These are phyloP conservation scores for Leucoraja erinaceus DNA, from an alignment of 2,113 vertebrate species.

Conservation along the genomic window DNA sequence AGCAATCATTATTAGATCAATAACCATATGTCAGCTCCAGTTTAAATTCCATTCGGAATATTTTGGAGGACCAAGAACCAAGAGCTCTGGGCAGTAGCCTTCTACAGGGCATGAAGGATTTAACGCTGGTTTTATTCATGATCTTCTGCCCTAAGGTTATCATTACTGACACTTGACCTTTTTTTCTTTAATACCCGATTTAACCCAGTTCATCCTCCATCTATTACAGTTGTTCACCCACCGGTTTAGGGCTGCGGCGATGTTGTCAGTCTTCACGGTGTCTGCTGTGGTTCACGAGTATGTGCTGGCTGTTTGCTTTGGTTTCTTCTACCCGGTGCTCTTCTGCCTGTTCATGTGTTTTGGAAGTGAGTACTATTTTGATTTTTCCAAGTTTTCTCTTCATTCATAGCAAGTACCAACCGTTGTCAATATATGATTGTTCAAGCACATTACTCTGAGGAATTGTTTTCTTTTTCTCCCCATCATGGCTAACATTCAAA, in stretches of 20 bases:
- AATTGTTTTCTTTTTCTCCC: neutral
- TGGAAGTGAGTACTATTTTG: constrained; percentile 73
- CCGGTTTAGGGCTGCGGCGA: constrained; percentile 73
- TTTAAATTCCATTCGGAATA: too few relatives aligned
- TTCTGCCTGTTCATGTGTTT: constrained; percentile 88
- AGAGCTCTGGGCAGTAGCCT: too few relatives aligned
- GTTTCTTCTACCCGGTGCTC: constrained; percentile 88
- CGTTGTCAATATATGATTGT: neutral
- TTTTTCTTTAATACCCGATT: neutral
- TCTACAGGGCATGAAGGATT: too few relatives aligned
- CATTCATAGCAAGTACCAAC: neutral
- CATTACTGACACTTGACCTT: too few relatives aligned
- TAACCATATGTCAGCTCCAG: too few relatives aligned
- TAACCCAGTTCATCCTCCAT: constrained; percentile 35
- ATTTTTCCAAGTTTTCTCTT: neutral
- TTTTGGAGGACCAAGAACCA: too few relatives aligned
- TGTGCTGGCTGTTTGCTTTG: constrained; percentile 75
- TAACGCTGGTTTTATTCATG: too few relatives aligned
- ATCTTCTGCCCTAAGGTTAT: too few relatives aligned
- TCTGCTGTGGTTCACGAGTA: constrained; percentile 89
- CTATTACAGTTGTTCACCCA: constrained; percentile 71
- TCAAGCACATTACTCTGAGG: neutral
- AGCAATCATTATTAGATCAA: too few relatives aligned
- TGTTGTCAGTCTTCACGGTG: constrained; percentile 79
- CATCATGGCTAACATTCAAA: neutral